Evolutionary conservation across 35 echinoderm and acorn worm genomes (phyloP).

Genomic region (Lytechinus pictus): DNA sequence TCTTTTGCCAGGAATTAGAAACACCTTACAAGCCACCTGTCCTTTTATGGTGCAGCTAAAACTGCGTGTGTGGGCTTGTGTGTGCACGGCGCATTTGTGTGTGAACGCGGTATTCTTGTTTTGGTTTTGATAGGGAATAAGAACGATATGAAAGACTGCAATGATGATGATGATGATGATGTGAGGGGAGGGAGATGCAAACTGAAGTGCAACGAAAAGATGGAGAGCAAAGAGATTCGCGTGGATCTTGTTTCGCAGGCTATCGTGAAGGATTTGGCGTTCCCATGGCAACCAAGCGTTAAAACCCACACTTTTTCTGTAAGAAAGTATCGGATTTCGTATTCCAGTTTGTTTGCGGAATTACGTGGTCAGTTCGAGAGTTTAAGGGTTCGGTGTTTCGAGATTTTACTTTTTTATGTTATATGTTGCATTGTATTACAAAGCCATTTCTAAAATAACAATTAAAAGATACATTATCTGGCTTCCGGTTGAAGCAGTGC

Average conservation of each 20-base stretch:
- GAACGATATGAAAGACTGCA: neutral
- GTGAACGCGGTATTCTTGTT: neutral
- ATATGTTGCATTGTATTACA: neutral
- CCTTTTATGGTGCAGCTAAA: too few species aligned
- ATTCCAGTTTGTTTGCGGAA: conserved; percentile 29
- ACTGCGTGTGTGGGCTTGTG: too few species aligned
- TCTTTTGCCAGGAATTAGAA: too few species aligned
- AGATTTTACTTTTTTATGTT: neutral
- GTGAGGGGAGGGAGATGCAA: neutral
- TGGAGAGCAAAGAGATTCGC: neutral
- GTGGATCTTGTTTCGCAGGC: neutral
- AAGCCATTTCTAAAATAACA: neutral
- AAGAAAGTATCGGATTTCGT: conserved; percentile 20
- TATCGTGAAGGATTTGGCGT: conserved; percentile 23
- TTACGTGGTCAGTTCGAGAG: neutral
- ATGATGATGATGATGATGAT: neutral
- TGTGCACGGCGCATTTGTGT: too few species aligned
- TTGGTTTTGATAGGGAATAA: neutral
- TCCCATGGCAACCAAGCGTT: neutral
- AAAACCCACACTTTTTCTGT: conserved; percentile 34
- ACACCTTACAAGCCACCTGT: too few species aligned
- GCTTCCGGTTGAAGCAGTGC: neutral
- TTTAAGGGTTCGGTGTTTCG: neutral
- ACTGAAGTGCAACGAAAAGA: neutral
- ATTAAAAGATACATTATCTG: neutral